These are phyloP conservation scores for Phyllopteryx taeniolatus DNA, from an alignment of 2,113 vertebrate species.

Conservation along the genomic window DNA sequence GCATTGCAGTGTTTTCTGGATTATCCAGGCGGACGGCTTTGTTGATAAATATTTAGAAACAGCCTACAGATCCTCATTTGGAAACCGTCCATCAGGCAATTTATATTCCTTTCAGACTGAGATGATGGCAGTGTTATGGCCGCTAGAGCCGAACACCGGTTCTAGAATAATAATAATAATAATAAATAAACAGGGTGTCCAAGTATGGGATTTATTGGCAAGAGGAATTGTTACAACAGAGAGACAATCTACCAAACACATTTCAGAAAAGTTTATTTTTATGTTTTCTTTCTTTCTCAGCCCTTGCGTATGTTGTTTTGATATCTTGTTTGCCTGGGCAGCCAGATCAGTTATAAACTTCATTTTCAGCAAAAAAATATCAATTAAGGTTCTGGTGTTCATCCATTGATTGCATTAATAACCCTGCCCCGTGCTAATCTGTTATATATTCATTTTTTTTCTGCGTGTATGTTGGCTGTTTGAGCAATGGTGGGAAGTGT, in stretches of 20 bases:
- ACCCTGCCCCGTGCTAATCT: background rate
- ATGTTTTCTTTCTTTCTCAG: background rate
- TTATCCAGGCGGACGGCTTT: too few species aligned
- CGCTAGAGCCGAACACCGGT: too few species aligned
- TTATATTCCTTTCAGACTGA: too few species aligned
- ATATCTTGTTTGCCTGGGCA: background rate
- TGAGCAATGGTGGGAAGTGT: background rate
- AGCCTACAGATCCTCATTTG: too few species aligned
- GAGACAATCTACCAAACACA: background rate
- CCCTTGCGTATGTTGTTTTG: background rate
- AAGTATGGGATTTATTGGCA: background rate
- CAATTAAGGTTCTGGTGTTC: background rate
- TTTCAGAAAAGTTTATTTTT: background rate
- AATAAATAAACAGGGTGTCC: background rate
- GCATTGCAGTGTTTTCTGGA: too few species aligned
- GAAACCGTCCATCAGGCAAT: too few species aligned
- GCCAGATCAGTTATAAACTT: background rate
- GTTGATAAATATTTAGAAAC: too few species aligned
- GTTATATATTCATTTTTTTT: background rate
- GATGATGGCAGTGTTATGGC: too few species aligned
- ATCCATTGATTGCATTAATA: background rate
- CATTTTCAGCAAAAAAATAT: background rate
- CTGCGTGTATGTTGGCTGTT: background rate
- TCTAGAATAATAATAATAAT: background rate
- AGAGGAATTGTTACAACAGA: background rate